Percentiles rank a stretch among this genome's conserved stretches.
Conservation (phyloP, 35 echinoderm and acorn worm species). For the Lytechinus pictus region DNA sequence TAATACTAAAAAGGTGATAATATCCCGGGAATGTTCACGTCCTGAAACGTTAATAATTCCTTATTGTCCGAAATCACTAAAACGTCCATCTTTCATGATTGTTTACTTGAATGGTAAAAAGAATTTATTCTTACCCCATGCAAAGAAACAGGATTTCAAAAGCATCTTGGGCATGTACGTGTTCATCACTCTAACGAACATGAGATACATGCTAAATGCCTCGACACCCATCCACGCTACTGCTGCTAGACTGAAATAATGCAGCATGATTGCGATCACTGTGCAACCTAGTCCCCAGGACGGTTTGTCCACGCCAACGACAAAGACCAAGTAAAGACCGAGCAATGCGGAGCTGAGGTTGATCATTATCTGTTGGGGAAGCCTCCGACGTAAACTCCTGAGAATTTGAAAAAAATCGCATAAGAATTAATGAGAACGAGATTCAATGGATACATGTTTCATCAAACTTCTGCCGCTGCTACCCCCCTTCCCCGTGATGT, state of each 20-base stretch:
- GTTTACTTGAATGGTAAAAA: too few species aligned
- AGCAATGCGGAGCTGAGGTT: conserved; percentile 65
- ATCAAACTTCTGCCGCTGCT: neutral
- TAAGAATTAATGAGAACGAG: neutral
- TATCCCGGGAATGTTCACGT: too few species aligned
- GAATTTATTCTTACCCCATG: conserved; percentile 63
- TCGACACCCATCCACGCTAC: conserved; percentile 81
- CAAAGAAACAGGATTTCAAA: conserved; percentile 55
- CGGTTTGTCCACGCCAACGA: conserved; percentile 58
- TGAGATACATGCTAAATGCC: conserved; percentile 75
- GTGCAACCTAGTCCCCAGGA: conserved; percentile 51
- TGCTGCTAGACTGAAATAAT: conserved; percentile 66
- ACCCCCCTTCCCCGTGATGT: neutral
- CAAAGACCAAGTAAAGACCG: conserved; percentile 70
- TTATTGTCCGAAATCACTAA: too few species aligned
- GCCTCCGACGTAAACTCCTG: conserved; percentile 69
- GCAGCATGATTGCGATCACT: conserved; percentile 68
- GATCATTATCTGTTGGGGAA: conserved; percentile 62
- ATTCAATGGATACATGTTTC: neutral
- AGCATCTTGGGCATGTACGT: conserved; percentile 47
- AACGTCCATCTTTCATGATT: too few species aligned
- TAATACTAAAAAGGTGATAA: too few species aligned
- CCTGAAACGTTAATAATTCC: too few species aligned
- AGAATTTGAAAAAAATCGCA: neutral
- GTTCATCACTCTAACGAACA: conserved; percentile 73